phyloP scores from a whole-genome alignment of 2,888 invertebrate genomes.

The Emmelina monodactyla region DNA sequence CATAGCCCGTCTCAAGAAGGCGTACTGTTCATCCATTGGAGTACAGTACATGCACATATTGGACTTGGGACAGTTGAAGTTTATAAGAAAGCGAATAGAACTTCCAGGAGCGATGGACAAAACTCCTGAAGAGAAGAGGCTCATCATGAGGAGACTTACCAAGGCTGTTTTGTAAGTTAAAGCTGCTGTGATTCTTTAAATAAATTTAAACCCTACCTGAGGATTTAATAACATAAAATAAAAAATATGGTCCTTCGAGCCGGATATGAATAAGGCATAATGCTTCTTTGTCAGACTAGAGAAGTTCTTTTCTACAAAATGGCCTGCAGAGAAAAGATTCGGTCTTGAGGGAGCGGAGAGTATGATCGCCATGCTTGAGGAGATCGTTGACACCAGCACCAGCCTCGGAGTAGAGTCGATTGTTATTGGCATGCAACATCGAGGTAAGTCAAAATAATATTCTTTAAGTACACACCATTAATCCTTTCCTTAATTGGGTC shows the following conservation, averaged over 20 bases:
- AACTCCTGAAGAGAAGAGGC: slow-evolving; percentile 68
- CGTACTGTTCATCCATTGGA: slow-evolving; percentile 77
- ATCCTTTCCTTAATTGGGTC: too few species aligned
- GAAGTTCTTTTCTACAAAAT: slow-evolving; percentile 79
- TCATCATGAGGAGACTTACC: slow-evolving; percentile 72
- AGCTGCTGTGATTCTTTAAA: too few species aligned
- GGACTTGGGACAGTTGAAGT: slow-evolving; percentile 72
- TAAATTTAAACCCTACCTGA: too few species aligned
- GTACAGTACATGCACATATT: slow-evolving; percentile 81
- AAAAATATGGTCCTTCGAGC: too few species aligned
- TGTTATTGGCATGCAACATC: slow-evolving; percentile 81
- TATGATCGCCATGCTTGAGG: slow-evolving; percentile 77
- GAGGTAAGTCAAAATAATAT: slow-evolving; percentile 67
- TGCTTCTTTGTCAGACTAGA: slow-evolving; percentile 59
- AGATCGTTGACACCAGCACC: slow-evolving; percentile 74
- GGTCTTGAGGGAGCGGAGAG: slow-evolving; percentile 82
- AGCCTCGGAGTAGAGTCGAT: slow-evolving; percentile 73
- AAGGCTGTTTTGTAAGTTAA: slow-evolving; percentile 70
- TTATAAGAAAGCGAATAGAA: slow-evolving; percentile 75
- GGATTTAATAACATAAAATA: too few species aligned
- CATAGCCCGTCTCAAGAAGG: slow-evolving; percentile 68
- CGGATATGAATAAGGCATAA: not conserved
- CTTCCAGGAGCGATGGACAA: slow-evolving; percentile 67
- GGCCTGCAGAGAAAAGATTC: slow-evolving; percentile 82
- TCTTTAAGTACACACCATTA: too few species aligned